Conservation (phyloP, 1,140 invertebrate genomes). For the Ips nitidus region DNA sequence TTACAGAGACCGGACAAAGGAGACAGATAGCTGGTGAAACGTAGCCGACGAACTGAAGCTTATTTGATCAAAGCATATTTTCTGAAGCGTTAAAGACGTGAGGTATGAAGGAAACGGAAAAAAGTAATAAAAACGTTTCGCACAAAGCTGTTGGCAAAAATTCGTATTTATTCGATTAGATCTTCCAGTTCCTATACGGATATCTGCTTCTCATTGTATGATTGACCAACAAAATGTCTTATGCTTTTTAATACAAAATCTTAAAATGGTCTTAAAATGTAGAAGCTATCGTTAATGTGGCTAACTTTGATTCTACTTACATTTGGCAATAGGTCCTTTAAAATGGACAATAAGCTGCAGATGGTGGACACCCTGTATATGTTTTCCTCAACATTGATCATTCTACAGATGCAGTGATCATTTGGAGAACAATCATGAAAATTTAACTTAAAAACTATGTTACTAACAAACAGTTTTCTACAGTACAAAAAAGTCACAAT, state of each 20-base stretch:
- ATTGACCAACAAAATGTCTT: too few relatives aligned
- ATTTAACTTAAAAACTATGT: too few relatives aligned
- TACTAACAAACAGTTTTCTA: background rate
- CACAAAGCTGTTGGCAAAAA: conserved; percentile 2
- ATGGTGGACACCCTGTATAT: too few relatives aligned
- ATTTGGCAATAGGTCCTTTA: too few relatives aligned
- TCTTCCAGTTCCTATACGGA: background rate
- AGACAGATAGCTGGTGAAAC: conserved; percentile 27
- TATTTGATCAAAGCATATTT: conserved; percentile 43
- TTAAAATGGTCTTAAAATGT: too few relatives aligned
- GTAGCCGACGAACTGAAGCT: conserved; percentile 35
- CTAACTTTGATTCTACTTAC: too few relatives aligned
- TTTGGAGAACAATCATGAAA: too few relatives aligned
- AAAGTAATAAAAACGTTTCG: conserved; percentile 24
- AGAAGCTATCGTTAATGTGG: too few relatives aligned
- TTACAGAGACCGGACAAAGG: conserved; percentile 29
- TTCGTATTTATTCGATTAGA: conserved; percentile 13
- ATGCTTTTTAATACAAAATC: too few relatives aligned
- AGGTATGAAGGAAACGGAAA: conserved; percentile 32
- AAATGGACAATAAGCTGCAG: too few relatives aligned
- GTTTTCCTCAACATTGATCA: too few relatives aligned
- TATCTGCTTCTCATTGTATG: background rate
- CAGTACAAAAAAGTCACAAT: background rate
- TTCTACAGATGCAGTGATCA: too few relatives aligned
- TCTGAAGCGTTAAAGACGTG: conserved; percentile 39